Conservation (phyloP, 2,113 vertebrate species). For the Myocastor coypus region DNA sequence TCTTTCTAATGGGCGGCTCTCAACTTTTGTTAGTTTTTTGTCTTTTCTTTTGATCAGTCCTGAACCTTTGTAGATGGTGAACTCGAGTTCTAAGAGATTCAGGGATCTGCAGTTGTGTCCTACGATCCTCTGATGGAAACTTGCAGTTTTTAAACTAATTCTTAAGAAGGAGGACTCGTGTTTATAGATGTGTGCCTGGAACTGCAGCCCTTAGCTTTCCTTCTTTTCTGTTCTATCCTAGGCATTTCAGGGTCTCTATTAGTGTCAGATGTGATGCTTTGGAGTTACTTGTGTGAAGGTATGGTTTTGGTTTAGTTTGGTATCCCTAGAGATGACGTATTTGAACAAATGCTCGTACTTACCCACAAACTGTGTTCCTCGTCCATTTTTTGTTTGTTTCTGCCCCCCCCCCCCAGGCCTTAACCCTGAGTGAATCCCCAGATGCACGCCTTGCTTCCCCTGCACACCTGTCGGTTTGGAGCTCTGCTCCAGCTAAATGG, state of each 20-base stretch:
- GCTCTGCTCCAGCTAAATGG: not conserved
- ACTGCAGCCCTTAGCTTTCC: not conserved
- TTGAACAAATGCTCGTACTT: not conserved
- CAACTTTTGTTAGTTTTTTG: not conserved
- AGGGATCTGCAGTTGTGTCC: not conserved
- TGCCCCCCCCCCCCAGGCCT: not conserved
- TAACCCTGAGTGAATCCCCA: not conserved
- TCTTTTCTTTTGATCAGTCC: not conserved
- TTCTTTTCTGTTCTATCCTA: not conserved
- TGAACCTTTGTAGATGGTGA: not conserved
- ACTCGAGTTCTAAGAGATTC: not conserved
- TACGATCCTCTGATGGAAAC: not conserved
- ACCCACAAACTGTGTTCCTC: not conserved
- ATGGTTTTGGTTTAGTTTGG: not conserved
- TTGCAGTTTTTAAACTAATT: slow-evolving; percentile 9
- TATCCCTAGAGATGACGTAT: not conserved
- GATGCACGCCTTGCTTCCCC: accelerated
- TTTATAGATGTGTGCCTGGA: too few relatives aligned
- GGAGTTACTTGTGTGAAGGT: not conserved
- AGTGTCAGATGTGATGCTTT: not conserved
- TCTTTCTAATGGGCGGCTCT: not conserved
- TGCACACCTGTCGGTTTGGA: not conserved
- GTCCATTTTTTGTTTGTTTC: not conserved
- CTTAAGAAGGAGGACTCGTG: not conserved
- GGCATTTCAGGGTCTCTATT: not conserved